Base-by-base conservation (phyloP, 2,797 vertebrate genomes). In the Diplodus sargus region DNA sequence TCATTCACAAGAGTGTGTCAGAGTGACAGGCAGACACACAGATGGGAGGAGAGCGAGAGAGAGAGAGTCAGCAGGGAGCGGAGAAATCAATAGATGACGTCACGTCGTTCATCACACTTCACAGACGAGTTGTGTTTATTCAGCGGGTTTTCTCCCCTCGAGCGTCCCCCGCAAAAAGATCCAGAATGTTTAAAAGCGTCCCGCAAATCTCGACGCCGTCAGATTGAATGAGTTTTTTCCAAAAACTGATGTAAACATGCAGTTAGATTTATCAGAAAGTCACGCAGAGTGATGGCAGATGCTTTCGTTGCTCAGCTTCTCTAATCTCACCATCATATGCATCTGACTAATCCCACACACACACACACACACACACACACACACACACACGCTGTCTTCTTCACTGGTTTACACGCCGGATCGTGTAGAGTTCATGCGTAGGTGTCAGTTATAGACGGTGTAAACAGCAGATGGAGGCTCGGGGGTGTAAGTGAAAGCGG, bases 1-100 rank as follows among this genome's bases (percentile, higher is more conserved):
- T 88, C 85, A 84, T 89, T 88, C 82, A 89, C 70, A 79, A 80
- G 78, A 39, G 80, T 69, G 74, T 42, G 65, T 58, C 5, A 39
- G 71, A 76, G 43, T 72, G 85, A 89, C 66, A 79, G 79, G 70
- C 78, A 84, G 70, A 70, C 59, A 74, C 65, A 67, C 76, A 75
- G 87, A 85, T 83, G 81, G 74, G 65, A 58, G 45, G 39, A 42
- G 63, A 74, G 73, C 30, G 52, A 49, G 4, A 28, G 28, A 49
- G 4, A 28, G 28, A 78, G 75, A 64, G 64, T 63, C 78, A 76
- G 81, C 58, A 59, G 66, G 43, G 78, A 63, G 57, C 67, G 30
- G 22, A 15, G 12, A 20, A 74, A 89, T 80, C 83, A 66, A 64
- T 84, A 60, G 20, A 57, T 57, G 74, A 89, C 82, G 80, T 75